Evolutionary conservation across 2,113 vertebrate species (phyloP).

Genomic region (Chelonoidis abingdonii): DNA sequence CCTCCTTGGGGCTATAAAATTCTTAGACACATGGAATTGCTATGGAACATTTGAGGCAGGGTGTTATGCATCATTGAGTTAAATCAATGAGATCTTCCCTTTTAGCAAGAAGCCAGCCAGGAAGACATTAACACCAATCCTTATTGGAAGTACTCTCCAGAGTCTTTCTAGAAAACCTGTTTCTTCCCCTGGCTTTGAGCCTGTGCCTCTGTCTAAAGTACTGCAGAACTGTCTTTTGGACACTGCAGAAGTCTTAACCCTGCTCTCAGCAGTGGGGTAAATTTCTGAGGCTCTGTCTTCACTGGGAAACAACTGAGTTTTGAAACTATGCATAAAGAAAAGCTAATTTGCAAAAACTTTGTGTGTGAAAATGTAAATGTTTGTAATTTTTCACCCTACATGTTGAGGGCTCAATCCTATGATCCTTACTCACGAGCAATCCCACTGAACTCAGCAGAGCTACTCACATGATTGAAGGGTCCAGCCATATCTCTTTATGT

Average conservation of each 20-base stretch:
- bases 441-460: background rate
- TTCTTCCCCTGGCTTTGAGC: background rate
- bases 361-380: background rate
- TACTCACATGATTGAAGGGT: background rate
- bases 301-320: background rate
- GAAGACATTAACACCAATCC: background rate
- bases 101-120: background rate
- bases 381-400: background rate
- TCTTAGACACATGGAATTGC: background rate
- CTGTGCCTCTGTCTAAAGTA: background rate
- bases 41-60: background rate
- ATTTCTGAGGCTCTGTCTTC: background rate
- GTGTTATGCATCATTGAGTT: background rate
- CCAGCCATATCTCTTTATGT: background rate
- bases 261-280: background rate
- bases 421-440: background rate
- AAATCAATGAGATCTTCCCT: background rate
- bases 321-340: background rate
- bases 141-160: background rate
- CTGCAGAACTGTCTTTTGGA: background rate
- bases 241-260: background rate
- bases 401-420: background rate
- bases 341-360: background rate
- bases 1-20: background rate
- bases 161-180: background rate